These are phyloP conservation scores for Gastrophysa polygoni DNA, from an alignment of 2,888 invertebrate species.

Conservation along the genomic window DNA sequence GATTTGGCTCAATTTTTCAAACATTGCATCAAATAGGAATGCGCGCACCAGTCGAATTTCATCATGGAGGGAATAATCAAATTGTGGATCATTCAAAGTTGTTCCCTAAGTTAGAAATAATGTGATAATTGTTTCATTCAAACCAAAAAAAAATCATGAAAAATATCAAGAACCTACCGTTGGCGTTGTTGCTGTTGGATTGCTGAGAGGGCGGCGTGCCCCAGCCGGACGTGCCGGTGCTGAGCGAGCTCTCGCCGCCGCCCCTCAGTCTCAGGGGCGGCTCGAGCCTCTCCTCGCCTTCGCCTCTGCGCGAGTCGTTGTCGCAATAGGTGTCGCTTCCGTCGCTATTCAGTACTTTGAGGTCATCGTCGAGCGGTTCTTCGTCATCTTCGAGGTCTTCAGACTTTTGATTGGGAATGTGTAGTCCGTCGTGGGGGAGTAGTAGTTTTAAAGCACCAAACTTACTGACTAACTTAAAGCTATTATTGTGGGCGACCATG, in stretches of 20 bases:
- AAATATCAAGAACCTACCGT: conserved; percentile 59
- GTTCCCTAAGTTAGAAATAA: too few relatives aligned
- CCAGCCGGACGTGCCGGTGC: conserved; percentile 77
- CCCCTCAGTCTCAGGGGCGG: conserved; percentile 71
- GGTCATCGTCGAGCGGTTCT: neutral
- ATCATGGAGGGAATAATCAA: too few relatives aligned
- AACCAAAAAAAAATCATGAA: too few relatives aligned
- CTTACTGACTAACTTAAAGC: conserved; percentile 61
- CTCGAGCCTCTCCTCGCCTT: conserved; percentile 43
- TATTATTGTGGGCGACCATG: conserved; percentile 64
- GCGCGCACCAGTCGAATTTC: too few relatives aligned
- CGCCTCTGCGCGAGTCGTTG: too few relatives aligned
- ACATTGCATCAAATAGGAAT: too few relatives aligned
- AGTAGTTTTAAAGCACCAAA: conserved; percentile 59
- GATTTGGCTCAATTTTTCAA: too few relatives aligned
- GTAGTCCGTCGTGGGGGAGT: conserved; percentile 50
- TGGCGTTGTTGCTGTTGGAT: conserved; percentile 66
- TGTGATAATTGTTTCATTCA: too few relatives aligned
- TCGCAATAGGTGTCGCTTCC: conserved; percentile 24
- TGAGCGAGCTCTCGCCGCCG: conserved; percentile 83
- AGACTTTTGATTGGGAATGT: conserved; percentile 62
- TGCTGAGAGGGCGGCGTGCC: conserved; percentile 75
- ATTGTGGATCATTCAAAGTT: too few relatives aligned
- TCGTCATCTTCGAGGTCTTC: conserved; percentile 52
- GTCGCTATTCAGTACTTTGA: neutral